These are phyloP conservation scores for Abscondita cerata DNA, from an alignment of 2,888 invertebrate genomes.

Conservation along the genomic window DNA sequence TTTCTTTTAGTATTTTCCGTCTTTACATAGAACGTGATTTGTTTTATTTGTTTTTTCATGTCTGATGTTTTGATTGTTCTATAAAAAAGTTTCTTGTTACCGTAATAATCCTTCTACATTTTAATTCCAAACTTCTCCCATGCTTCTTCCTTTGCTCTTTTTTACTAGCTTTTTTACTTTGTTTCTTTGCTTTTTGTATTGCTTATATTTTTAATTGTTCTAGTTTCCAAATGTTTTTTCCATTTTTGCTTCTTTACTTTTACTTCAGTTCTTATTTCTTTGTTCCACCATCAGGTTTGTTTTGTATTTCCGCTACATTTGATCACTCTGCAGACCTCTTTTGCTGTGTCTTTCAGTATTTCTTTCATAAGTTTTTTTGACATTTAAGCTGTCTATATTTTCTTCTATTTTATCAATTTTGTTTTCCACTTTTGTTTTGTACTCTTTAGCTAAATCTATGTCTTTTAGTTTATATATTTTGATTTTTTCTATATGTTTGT, in stretches of 20 bases:
- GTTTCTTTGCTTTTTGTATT: too few species aligned
- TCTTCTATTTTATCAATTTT: background rate
- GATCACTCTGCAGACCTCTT: background rate
- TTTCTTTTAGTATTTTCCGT: too few species aligned
- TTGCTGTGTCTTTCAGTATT: background rate
- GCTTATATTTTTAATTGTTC: too few species aligned
- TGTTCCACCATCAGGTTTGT: too few species aligned
- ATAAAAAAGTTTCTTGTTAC: background rate
- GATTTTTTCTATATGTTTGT: background rate
- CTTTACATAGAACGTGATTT: background rate
- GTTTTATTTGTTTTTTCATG: too few species aligned
- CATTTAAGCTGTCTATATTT: background rate
- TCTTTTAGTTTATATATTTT: background rate
- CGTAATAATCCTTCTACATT: background rate
- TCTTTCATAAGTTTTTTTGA: background rate
- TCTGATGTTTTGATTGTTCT: background rate
- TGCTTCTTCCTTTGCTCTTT: background rate
- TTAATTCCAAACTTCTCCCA: background rate
- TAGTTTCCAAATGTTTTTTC: too few species aligned
- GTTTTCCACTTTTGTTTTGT: background rate
- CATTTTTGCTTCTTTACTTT: too few species aligned
- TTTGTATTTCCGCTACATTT: background rate
- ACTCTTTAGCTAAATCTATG: background rate
- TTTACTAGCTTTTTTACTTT: background rate
- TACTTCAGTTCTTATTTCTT: too few species aligned